Base-by-base conservation (phyloP, 1,140 invertebrate species). In the Wiebesia pumilae region DNA sequence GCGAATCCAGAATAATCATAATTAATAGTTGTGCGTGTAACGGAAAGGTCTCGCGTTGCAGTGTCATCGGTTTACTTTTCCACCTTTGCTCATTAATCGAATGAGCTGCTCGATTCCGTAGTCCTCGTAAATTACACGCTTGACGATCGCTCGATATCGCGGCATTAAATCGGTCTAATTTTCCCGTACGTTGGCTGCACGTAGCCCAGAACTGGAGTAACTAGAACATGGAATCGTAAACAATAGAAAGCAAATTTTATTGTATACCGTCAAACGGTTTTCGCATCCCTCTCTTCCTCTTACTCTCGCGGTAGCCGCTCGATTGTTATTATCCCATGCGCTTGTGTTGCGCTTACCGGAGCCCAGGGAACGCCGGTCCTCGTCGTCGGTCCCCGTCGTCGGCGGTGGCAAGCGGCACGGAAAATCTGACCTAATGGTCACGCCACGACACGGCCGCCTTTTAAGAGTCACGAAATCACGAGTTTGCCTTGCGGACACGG, bases 391-490 rank as follows among this genome's bases (percentile, higher is more conserved):
- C 69, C 19, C 40, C 54, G 54, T 80, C 51, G 6, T 35, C 30
- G 81, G 24, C 43, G 67, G 30, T 69, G 80, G 62, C 81, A 83
- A 84, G 62, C 73, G 73, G 71, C 40, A 75, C 30, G 81, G 67
- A 73, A 73, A 54, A 83, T 73, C 81, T 0, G 43, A 30, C 47
- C 82, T 77, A 84, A 84, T 84, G 54, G 82, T 77, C 82, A 73
- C 30, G 65, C 47, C 81, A 75, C 47, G 81, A 83, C 69, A 30
- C 80, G 81, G 67, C 67, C 81, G 43, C 71, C 27, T 79, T 62
- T 77, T 62, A 40, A 30, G 19, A 77, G 82, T 84, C 82, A 84
- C 82, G 82, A 84, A 77, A 84, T 84, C 82, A 84, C 82, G 82
- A 84, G n/a, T 73, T 82, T 6, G 80, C 47, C 51, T 27, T 27